A percentile compares a stretch with the other conserved stretches of the same genome.
Evolutionary conservation across 2,113 vertebrate genomes (phyloP).

Genomic region (Astur gentilis): DNA sequence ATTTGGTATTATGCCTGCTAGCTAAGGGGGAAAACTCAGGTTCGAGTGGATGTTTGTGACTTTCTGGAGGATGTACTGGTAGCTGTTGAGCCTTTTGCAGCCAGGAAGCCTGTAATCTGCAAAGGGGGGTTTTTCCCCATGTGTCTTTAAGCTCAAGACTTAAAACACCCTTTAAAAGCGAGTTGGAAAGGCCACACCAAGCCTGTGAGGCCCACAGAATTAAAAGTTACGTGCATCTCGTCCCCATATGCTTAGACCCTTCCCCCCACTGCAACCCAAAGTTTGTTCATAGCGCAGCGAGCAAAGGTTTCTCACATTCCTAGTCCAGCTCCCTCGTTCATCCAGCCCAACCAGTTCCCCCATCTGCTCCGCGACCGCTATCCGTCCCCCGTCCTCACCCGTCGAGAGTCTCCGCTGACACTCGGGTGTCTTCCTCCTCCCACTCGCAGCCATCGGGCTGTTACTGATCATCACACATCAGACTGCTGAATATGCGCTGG

Average conservation of each 20-base stretch:
- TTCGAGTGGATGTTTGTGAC: conserved; percentile 14
- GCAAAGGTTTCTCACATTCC: neutral
- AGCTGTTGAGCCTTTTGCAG: conserved; percentile 35
- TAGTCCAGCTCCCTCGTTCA: neutral
- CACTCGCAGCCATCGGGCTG: neutral
- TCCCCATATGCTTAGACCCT: neutral
- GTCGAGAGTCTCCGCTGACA: neutral
- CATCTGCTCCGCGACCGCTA: neutral
- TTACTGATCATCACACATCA: neutral
- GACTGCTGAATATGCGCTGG: neutral
- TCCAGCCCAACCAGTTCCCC: neutral
- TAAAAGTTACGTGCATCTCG: neutral
- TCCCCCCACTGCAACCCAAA: neutral
- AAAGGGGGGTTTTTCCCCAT: neutral
- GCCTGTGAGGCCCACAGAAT: neutral
- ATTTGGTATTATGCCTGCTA: neutral
- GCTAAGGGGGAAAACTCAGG: neutral
- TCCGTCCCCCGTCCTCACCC: accelerated
- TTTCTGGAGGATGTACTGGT: neutral
- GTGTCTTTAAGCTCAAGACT: conserved; percentile 10
- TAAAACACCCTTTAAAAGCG: conserved; percentile 13
- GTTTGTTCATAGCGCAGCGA: neutral
- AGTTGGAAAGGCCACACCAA: neutral
- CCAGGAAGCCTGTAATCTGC: conserved; percentile 37
- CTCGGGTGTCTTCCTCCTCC: neutral